phyloP scores from a whole-genome alignment of 1,140 invertebrate genomes.

The Leptoteleia sp. region DNA sequence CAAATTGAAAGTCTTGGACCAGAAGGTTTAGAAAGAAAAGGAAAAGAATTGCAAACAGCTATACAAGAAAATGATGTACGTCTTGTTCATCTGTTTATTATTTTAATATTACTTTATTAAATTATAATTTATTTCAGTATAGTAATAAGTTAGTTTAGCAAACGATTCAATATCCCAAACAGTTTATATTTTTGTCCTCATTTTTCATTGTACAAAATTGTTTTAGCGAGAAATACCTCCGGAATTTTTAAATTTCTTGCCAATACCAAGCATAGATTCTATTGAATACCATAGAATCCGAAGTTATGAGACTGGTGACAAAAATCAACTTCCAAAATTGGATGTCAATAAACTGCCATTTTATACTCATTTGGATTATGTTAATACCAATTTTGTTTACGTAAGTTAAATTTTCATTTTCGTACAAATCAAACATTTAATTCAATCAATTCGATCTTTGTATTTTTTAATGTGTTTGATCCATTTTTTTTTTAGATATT shows the following conservation, averaged over 20 bases:
- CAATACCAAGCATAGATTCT: constrained; percentile 85
- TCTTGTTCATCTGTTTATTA: no score
- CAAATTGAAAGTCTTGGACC: constrained; percentile 85
- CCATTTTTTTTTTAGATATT: constrained; percentile 82
- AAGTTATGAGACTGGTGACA: constrained; percentile 82
- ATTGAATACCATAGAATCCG: constrained; percentile 86
- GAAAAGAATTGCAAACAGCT: constrained; percentile 84
- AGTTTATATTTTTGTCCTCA: no score
- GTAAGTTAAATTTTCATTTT: constrained; percentile 82
- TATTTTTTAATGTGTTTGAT: constrained; percentile 1
- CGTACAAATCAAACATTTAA: not conserved
- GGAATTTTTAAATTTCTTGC: constrained; percentile 85
- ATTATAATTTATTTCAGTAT: no score
- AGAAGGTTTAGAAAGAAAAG: constrained; percentile 85
- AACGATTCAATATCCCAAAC: no score
- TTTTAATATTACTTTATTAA: no score
- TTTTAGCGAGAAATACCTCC: constrained; percentile 84
- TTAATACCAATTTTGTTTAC: constrained; percentile 92
- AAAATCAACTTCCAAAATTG: constrained; percentile 83
- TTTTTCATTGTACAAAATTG: no score
- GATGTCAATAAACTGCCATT: constrained; percentile 86
- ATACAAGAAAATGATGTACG: constrained; percentile 88
- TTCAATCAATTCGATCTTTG: constrained; percentile 16
- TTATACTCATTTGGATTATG: constrained; percentile 89
- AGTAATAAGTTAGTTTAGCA: no score